Evolutionary conservation across 2,797 vertebrate genomes (phyloP).

Genomic region (Manis pentadactyla): DNA sequence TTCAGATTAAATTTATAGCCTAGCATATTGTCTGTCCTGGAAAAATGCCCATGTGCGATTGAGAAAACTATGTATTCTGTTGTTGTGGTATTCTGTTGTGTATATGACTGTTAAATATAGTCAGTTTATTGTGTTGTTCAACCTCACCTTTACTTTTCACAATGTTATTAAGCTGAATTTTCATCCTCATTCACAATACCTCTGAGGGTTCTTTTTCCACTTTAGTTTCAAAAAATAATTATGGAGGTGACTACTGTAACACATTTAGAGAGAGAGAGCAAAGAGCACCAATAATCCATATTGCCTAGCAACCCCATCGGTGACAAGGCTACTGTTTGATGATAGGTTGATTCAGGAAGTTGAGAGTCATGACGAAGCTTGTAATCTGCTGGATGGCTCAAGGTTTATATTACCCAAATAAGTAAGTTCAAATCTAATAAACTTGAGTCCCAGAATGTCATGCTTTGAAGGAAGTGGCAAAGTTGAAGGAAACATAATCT

Average conservation of each 20-base stretch:
- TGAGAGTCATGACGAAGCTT: background rate
- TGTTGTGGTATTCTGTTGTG: background rate
- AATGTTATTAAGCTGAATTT: background rate
- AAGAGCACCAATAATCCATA: background rate
- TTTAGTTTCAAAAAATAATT: background rate
- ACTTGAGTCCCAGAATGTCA: background rate
- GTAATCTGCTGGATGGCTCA: background rate
- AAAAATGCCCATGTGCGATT: background rate
- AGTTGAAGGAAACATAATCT: background rate
- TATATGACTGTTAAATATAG: background rate
- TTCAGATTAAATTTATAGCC: background rate
- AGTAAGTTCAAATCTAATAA: background rate
- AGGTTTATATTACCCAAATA: background rate
- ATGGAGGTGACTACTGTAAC: background rate
- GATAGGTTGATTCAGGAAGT: background rate
- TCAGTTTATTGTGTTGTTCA: background rate
- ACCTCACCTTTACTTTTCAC: background rate
- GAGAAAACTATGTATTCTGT: background rate
- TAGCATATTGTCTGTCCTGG: background rate
- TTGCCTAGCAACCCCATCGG: background rate
- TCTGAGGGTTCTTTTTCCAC: background rate
- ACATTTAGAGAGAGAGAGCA: background rate
- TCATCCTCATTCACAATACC: background rate
- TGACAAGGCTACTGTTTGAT: background rate
- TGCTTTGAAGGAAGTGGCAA: background rate